Percentiles rank a stretch among this genome's conserved stretches.
Evolutionary conservation across 2,888 invertebrate genomes (phyloP).

Genomic region (Pammene fasciana): DNA sequence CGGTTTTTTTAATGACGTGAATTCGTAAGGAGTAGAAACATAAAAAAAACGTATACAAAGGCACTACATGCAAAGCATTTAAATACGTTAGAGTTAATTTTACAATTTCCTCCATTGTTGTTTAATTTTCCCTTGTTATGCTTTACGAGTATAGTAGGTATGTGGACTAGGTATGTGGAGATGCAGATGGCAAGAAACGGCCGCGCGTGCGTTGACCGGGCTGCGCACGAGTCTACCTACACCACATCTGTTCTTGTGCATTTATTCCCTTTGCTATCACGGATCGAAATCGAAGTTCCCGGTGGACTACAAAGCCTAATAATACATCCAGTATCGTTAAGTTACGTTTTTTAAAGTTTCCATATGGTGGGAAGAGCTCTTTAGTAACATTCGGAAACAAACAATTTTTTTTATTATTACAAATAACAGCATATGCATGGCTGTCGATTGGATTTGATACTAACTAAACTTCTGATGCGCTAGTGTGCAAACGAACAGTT

Average conservation of each 20-base stretch:
- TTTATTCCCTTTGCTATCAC: not conserved
- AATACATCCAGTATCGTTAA: not conserved
- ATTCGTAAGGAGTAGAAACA: not conserved
- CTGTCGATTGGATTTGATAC: too few relatives aligned
- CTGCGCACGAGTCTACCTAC: conserved; percentile 59
- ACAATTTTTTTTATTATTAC: too few relatives aligned
- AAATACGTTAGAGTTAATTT: not conserved
- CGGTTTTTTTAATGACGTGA: not conserved
- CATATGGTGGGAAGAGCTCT: too few relatives aligned
- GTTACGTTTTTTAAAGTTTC: too few relatives aligned
- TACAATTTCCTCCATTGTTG: not conserved
- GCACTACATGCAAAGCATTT: not conserved
- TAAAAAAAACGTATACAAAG: not conserved
- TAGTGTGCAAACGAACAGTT: too few relatives aligned
- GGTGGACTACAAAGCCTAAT: not conserved
- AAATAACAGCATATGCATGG: too few relatives aligned
- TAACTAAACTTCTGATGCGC: too few relatives aligned
- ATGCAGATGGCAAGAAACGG: conserved; percentile 47
- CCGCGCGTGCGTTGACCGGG: conserved; percentile 72
- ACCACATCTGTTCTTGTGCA: conserved; percentile 56
- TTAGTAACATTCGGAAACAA: too few relatives aligned
- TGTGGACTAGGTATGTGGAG: conserved; percentile 39
- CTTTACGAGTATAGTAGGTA: conserved; percentile 26
- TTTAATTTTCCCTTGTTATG: not conserved
- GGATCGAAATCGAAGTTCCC: not conserved